Evolutionary conservation across 1,140 invertebrate species (phyloP).

Genomic region (Brachionus koreanus): DNA sequence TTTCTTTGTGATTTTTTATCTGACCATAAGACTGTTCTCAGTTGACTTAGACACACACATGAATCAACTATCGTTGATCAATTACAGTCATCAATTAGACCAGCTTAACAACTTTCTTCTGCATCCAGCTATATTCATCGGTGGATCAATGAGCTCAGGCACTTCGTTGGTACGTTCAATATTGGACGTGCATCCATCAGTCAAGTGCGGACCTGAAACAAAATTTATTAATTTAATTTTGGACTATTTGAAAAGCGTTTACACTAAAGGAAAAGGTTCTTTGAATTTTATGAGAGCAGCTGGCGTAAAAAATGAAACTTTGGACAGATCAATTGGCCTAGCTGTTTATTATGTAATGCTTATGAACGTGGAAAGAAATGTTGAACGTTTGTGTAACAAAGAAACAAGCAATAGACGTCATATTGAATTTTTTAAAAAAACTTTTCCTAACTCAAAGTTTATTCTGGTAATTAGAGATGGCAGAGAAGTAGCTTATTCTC

Average conservation of each 20-base stretch:
- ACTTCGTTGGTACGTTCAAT: conserved; percentile 95
- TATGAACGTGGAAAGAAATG: background rate
- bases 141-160: conserved; percentile 89
- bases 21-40: no score
- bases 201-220: conserved; percentile 95
- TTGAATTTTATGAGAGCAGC: conserved; percentile 73
- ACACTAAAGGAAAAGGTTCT: conserved; percentile 79
- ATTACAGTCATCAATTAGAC: background rate
- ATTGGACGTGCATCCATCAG: conserved; percentile 95
- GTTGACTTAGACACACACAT: no score
- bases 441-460: conserved; percentile 4
- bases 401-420: background rate
- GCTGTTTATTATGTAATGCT: conserved; percentile 45
- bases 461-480: conserved; percentile 8
- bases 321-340: conserved; percentile 65
- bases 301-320: background rate
- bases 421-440: background rate
- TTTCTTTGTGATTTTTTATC: no score
- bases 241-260: conserved; percentile 73
- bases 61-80: background rate
- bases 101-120: background rate
- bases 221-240: conserved; percentile 63
- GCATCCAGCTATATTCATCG: conserved; percentile 51
- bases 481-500: background rate
- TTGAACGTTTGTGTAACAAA: background rate